A percentile compares a stretch with the other conserved stretches of the same genome.
These are phyloP conservation scores for Chaunax sp. DNA, from an alignment of 2,797 vertebrate species.

Conservation along the genomic window DNA sequence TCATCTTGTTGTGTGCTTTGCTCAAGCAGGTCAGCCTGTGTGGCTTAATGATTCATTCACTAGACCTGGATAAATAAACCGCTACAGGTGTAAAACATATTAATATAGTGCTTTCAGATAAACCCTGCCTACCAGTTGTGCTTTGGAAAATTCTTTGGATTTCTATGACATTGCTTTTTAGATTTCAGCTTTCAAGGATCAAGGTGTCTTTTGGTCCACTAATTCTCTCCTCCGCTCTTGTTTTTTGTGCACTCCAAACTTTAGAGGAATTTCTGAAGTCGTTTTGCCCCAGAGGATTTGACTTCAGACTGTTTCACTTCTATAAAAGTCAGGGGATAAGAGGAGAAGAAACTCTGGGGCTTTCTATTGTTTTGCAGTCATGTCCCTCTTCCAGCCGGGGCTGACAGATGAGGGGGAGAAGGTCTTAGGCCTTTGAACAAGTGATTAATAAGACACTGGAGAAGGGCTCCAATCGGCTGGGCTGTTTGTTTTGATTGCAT, in stretches of 20 bases:
- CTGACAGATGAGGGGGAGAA: slow-evolving; percentile 76
- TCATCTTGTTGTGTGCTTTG: background rate
- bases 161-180: background rate
- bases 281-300: slow-evolving; percentile 36
- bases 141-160: background rate
- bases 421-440: slow-evolving; percentile 80
- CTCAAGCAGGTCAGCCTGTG: background rate
- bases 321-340: slow-evolving; percentile 61
- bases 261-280: slow-evolving; percentile 33
- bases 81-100: background rate
- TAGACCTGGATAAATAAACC: background rate
- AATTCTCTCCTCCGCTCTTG: slow-evolving; percentile 11
- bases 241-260: slow-evolving; percentile 34
- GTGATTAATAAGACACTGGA: slow-evolving; percentile 86
- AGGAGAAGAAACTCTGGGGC: slow-evolving; percentile 68
- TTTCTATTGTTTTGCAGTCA: slow-evolving; percentile 81
- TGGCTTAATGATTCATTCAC: background rate
- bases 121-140: background rate
- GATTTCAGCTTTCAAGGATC: slow-evolving; percentile 1
- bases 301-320: slow-evolving; percentile 59
- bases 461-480: slow-evolving; percentile 75
- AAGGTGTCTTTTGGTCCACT: background rate
- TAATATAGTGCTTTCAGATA: background rate
- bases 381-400: slow-evolving; percentile 77
- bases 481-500: slow-evolving; percentile 89